Percentiles rank a stretch among this genome's conserved stretches.
These are phyloP conservation scores for Gasterosteus aculeatus DNA, from an alignment of 2,113 vertebrate genomes.

Conservation along the genomic window DNA sequence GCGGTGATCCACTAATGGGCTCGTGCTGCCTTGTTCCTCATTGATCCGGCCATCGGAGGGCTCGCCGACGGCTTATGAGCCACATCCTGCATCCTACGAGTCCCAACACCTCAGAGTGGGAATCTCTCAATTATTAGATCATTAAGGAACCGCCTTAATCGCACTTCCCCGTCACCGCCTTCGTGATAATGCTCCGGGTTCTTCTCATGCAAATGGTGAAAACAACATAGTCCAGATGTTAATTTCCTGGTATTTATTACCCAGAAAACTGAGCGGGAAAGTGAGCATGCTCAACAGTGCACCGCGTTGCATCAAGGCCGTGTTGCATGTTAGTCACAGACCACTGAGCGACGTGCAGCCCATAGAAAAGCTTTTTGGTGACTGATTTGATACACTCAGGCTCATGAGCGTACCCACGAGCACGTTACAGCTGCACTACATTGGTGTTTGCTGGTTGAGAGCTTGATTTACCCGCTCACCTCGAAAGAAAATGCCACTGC, in stretches of 20 bases:
- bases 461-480: constrained; percentile 41
- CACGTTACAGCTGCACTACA: constrained; percentile 17
- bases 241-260: constrained; percentile 36
- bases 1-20: constrained; percentile 71
- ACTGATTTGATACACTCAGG: constrained; percentile 41
- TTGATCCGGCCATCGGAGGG: constrained; percentile 60
- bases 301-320: constrained; percentile 28
- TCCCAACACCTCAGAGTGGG: constrained; percentile 41
- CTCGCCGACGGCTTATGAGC: constrained; percentile 58
- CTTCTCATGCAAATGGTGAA: constrained; percentile 18
- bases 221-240: constrained; percentile 20
- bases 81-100: constrained; percentile 52
- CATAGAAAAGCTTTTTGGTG: constrained; percentile 29
- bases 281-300: constrained; percentile 34
- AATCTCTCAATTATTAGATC: constrained; percentile 54
- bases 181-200: neutral
- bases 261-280: constrained; percentile 39
- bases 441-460: constrained; percentile 39
- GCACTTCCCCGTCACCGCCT: neutral
- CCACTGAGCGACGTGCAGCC: constrained; percentile 31
- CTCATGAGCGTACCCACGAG: constrained; percentile 43
- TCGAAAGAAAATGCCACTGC: constrained; percentile 51
- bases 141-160: constrained; percentile 27
- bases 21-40: constrained; percentile 63
- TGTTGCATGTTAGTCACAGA: constrained; percentile 37